Evolutionary conservation across 2,797 vertebrate genomes (phyloP).

Genomic region (Balearica regulorum): DNA sequence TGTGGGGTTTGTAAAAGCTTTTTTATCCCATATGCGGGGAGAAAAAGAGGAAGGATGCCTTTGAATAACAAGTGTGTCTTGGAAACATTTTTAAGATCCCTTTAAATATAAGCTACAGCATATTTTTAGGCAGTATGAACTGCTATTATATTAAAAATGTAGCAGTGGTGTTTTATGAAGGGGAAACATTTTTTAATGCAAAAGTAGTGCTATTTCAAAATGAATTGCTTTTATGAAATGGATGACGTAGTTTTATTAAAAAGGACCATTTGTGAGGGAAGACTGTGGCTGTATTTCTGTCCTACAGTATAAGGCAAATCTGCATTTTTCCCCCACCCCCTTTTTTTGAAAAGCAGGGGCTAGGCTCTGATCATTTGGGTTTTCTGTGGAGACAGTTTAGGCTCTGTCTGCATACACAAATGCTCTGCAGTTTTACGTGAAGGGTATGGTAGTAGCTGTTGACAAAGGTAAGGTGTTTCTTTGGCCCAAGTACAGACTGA

Average conservation of each 20-base stretch:
- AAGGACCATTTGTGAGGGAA: neutral
- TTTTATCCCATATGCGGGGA: neutral
- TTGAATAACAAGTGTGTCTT: neutral
- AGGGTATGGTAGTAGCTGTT: neutral
- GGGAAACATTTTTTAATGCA: constrained; percentile 37
- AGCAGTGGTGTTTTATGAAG: constrained; percentile 30
- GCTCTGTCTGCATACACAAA: neutral
- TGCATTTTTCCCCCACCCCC: neutral
- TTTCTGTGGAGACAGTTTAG: neutral
- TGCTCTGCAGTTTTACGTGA: neutral
- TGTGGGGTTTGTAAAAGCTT: neutral
- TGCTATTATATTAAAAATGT: constrained; percentile 26
- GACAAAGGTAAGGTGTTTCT: neutral
- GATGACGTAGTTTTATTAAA: constrained; percentile 25
- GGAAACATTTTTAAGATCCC: constrained; percentile 11
- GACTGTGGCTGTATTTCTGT: neutral
- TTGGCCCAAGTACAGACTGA: neutral
- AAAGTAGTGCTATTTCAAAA: constrained; percentile 34
- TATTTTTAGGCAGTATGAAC: neutral
- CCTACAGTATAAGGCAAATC: neutral
- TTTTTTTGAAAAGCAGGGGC: neutral
- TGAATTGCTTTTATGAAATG: constrained; percentile 13
- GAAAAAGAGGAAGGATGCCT: neutral
- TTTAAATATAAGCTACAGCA: neutral
- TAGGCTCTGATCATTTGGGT: neutral